Evolutionary conservation across 2,797 vertebrate species (phyloP).

Genomic region (Pangasius sanitwongsei): DNA sequence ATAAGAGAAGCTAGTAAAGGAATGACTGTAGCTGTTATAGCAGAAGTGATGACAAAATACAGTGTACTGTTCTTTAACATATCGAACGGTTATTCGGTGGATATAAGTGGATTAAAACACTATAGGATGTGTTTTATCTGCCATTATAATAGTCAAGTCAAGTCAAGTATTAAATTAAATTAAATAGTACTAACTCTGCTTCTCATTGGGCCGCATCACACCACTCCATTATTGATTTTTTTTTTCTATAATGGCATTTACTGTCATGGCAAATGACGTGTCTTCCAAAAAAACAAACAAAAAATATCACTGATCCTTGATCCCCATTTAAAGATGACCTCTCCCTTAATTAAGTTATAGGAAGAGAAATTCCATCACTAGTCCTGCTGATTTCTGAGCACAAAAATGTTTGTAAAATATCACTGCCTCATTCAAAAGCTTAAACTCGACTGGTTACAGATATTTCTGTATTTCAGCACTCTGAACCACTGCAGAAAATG

Average conservation of each 20-base stretch:
- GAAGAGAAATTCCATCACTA: background rate
- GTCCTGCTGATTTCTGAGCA: background rate
- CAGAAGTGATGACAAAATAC: too few relatives aligned
- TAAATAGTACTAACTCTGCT: too few relatives aligned
- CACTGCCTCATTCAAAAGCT: background rate
- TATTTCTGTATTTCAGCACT: background rate
- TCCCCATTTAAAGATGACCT: background rate
- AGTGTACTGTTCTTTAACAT: background rate
- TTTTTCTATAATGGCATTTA: background rate
- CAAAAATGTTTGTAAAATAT: background rate
- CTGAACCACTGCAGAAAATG: background rate
- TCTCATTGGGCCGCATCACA: background rate
- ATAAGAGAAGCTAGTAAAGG: background rate
- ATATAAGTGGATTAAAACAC: background rate
- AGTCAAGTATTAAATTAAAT: too few relatives aligned
- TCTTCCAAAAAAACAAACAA: background rate
- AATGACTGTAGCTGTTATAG: background rate
- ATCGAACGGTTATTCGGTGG: background rate
- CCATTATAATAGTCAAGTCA: too few relatives aligned
- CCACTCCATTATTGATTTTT: background rate
- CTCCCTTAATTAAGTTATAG: background rate
- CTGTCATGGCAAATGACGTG: background rate
- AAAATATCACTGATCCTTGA: background rate
- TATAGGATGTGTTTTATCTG: background rate
- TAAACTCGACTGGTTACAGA: background rate